Percentiles rank a stretch among this genome's conserved stretches.
Evolutionary conservation across 2,797 vertebrate species (phyloP).

Genomic region (Dendrocincla fuliginosa): DNA sequence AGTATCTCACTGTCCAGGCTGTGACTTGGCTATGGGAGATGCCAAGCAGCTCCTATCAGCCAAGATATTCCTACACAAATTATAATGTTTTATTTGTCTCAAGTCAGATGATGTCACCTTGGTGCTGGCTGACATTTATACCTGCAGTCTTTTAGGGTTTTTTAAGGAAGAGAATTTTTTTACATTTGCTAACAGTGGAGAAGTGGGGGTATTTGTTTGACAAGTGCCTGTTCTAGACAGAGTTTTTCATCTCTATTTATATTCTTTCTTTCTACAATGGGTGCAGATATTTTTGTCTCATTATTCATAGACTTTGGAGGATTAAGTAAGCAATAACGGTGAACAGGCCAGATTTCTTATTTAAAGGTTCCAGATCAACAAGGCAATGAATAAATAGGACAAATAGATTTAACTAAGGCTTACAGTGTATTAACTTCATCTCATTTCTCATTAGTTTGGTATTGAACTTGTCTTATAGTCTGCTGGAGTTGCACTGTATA

Average conservation of each 20-base stretch:
- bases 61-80: neutral
- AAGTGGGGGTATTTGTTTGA: neutral
- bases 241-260: constrained; percentile 6
- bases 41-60: neutral
- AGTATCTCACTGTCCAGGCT: neutral
- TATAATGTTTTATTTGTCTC: neutral
- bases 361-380: constrained; percentile 34
- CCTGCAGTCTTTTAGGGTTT: neutral
- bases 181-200: neutral
- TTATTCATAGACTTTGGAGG: neutral
- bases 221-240: neutral
- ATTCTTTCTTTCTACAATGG: neutral
- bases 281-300: neutral
- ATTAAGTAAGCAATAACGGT: constrained; percentile 42
- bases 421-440: constrained; percentile 37
- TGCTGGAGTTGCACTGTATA: neutral
- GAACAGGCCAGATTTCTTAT: neutral
- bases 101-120: neutral
- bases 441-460: constrained; percentile 34
- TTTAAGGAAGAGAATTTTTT: neutral
- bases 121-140: neutral
- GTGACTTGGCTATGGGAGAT: neutral
- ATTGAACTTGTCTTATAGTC: neutral
- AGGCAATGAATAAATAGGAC: constrained; percentile 10
- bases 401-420: constrained; percentile 27